Conservation (phyloP, 2,797 vertebrate species). For the Siniperca obscura region DNA sequence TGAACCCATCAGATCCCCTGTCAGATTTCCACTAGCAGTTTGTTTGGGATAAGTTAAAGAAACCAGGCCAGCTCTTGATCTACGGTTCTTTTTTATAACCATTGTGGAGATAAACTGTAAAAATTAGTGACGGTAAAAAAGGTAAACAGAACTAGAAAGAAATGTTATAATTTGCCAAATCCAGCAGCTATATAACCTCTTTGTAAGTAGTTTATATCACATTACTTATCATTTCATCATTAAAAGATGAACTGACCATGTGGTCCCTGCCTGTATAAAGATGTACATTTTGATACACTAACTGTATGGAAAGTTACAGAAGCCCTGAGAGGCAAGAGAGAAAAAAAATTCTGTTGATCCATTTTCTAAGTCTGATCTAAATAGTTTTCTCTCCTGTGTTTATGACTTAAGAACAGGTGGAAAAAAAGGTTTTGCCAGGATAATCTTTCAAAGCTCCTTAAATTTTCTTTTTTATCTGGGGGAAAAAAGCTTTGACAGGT, state of each 20-base stretch:
- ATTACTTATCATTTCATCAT: conserved; percentile 20
- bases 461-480: too few species aligned
- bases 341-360: too few species aligned
- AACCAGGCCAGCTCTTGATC: conserved; percentile 12
- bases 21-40: background rate
- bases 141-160: background rate
- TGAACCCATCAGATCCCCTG: background rate
- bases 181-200: conserved; percentile 37
- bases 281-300: conserved; percentile 62
- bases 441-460: too few species aligned
- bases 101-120: conserved; percentile 4
- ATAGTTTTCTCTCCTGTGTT: too few species aligned
- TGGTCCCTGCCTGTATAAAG: conserved; percentile 62
- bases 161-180: conserved; percentile 48
- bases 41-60: background rate
- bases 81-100: conserved; percentile 35
- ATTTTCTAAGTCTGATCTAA: too few species aligned
- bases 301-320: background rate
- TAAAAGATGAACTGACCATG: background rate
- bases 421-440: too few species aligned
- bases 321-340: too few species aligned
- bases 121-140: background rate
- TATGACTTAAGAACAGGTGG: too few species aligned
- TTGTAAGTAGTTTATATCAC: conserved; percentile 4
- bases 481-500: too few species aligned